Base-by-base conservation (phyloP, 2,888 invertebrate species). In the Folsomia candida region DNA sequence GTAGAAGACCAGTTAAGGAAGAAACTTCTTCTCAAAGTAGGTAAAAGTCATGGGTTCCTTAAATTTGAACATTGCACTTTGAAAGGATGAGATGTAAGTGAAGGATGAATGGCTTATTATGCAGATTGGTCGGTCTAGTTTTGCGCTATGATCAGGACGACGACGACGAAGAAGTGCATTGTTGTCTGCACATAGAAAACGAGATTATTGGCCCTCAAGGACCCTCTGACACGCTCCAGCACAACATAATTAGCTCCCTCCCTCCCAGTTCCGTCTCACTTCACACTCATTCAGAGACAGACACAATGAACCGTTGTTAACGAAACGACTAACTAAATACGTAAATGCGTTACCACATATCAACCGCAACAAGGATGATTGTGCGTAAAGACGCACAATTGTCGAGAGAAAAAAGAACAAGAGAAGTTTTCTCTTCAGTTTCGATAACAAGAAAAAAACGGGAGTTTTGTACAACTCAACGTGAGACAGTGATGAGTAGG, bases 241-340 rank as follows among this genome's bases (percentile, higher is more conserved):
- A 54, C 18, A 22, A 25, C 6, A n/a, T 60, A 26, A 25, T 60
- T 27, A 60, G 18, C 28, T 60, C 60, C 28, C 60, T 29, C 61
- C 20, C 64, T 47, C 24, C 27, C 51, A n/a, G 51, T 51, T 26
- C 70, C 27, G 57, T 24, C 27, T 51, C 64, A 67, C 27, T 37
- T 61, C 51, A 67, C 62, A 51, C n/a, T n/a, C n/a, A n/a, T n/a
- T n/a, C n/a, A n/a, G n/a, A 54, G 28, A 63, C 11, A 26, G 51
- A 47, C 47, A 37, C 37, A 37, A 37, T 37, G 37, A 37, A 37
- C 37, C 4, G n/a, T 9, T 37, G 37, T 37, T 37, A 37, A 37
- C 37, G 6, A 37, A 4, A 37, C 37, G n/a, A n/a, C n/a, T n/a
- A n/a, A n/a, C n/a, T n/a, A n/a, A n/a, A n/a, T n/a, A n/a, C n/a